Base-by-base conservation (phyloP, 2,888 invertebrate species). In the Leistus spinibarbis region DNA sequence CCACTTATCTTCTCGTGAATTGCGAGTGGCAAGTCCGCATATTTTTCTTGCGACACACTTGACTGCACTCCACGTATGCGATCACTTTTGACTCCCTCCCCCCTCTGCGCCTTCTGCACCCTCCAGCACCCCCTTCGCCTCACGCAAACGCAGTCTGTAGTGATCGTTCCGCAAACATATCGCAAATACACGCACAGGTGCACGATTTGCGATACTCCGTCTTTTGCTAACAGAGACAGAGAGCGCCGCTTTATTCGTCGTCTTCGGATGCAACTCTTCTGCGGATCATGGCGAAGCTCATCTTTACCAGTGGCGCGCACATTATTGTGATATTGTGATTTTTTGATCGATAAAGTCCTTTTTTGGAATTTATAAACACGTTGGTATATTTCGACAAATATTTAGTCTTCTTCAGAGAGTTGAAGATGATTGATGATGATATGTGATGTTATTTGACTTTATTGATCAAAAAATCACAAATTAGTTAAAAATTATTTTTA, bases 61-160 rank as follows among this genome's bases (percentile, higher is more conserved):
- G 65, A 72, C 72, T 72, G 72, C 72, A 72, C 72, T 65, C 66
- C 72, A 64, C 65, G 72, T 72, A 72, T 72, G 72, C 72, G 66
- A 72, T 72, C 72, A 65, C 65, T 19, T 54, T 63, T 63, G 22
- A 1, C 63, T 23, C 23, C 64, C 5, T n/a, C 23, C n/a, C 63
- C 27, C 62, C 53, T 13, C 53, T 27, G 9, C 20, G 53, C 64
- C 63, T 22, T 2, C 60, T 60, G 17, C 17, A 16, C 60, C n/a
- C 66, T 64, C 23, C 57, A 19, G 17, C 17, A 3, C 40, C 40
- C 20, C 57, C 20, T 57, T 16, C 57, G 0, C 57, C 57, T 9
- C 10, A 3, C 60, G 19, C 3, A 16, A 20, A 16, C 16, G 19
- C 60, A 20, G 20, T 16, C 60, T 60, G 23, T 24, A 16, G 64